These are phyloP conservation scores for Pachycephala philippinensis DNA, from an alignment of 2,113 vertebrate genomes.

Conservation along the genomic window DNA sequence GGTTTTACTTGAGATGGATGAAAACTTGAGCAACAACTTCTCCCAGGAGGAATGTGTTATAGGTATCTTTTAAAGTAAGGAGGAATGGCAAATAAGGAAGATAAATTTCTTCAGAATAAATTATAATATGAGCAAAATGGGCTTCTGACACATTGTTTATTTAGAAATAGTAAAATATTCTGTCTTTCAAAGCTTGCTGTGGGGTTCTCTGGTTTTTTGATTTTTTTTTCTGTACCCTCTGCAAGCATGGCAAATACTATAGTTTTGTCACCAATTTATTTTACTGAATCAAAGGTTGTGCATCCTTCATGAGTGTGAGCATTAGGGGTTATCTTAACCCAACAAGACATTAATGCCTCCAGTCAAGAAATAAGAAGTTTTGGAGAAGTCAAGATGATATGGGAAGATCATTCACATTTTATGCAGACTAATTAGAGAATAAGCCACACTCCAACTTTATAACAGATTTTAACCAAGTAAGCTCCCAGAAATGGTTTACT, in stretches of 20 bases:
- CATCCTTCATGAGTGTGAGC: not conserved
- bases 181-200: not conserved
- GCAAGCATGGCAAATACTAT: not conserved
- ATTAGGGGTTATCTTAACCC: not conserved
- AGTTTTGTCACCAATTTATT: not conserved
- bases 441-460: not conserved
- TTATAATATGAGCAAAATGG: not conserved
- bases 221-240: not conserved
- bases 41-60: not conserved
- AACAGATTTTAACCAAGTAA: not conserved
- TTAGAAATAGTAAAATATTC: not conserved
- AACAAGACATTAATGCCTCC: not conserved
- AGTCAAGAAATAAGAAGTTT: not conserved
- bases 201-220: not conserved
- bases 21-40: not conserved
- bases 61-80: not conserved
- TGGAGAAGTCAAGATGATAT: not conserved
- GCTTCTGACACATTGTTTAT: not conserved
- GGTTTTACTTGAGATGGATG: not conserved
- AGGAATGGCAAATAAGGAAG: not conserved
- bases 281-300: not conserved
- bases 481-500: not conserved
- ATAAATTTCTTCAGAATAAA: not conserved
- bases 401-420: not conserved
- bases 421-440: not conserved